Evolutionary conservation across 2,797 vertebrate species (phyloP).

Genomic region (Vireo griseus): DNA sequence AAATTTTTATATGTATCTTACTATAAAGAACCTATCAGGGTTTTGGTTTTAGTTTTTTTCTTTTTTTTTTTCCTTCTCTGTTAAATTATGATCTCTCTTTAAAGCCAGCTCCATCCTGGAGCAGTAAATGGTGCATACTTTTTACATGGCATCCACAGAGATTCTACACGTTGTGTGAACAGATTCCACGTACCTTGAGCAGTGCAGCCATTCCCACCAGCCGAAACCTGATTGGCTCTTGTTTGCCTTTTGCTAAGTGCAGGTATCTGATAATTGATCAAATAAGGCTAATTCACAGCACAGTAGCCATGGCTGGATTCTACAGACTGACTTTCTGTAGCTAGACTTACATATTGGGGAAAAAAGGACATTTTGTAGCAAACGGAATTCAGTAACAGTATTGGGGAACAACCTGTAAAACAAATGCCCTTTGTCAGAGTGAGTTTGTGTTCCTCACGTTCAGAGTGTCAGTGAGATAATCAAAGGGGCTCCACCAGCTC

Average conservation of each 20-base stretch:
- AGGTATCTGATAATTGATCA: slow-evolving; percentile 72
- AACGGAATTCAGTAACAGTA: slow-evolving; percentile 65
- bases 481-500: slow-evolving; percentile 40
- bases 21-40: slow-evolving; percentile 67
- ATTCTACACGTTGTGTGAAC: slow-evolving; percentile 11
- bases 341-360: slow-evolving; percentile 66
- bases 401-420: slow-evolving; percentile 67
- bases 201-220: slow-evolving; percentile 39
- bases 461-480: slow-evolving; percentile 53
- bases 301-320: slow-evolving; percentile 67
- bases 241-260: slow-evolving; percentile 74
- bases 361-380: slow-evolving; percentile 66
- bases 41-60: fast-evolving
- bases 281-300: slow-evolving; percentile 72
- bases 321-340: slow-evolving; percentile 70
- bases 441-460: slow-evolving; percentile 52
- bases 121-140: slow-evolving; percentile 62
- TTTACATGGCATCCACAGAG: slow-evolving; percentile 56
- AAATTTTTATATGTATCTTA: slow-evolving; percentile 73
- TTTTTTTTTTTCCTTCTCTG: not conserved
- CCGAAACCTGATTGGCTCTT: slow-evolving; percentile 68
- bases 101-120: slow-evolving; percentile 68
- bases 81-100: slow-evolving; percentile 69
- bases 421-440: slow-evolving; percentile 18
- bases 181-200: slow-evolving; percentile 31